Base-by-base conservation (phyloP, 2,888 invertebrate species). In the Dicranocentrus wangi region DNA sequence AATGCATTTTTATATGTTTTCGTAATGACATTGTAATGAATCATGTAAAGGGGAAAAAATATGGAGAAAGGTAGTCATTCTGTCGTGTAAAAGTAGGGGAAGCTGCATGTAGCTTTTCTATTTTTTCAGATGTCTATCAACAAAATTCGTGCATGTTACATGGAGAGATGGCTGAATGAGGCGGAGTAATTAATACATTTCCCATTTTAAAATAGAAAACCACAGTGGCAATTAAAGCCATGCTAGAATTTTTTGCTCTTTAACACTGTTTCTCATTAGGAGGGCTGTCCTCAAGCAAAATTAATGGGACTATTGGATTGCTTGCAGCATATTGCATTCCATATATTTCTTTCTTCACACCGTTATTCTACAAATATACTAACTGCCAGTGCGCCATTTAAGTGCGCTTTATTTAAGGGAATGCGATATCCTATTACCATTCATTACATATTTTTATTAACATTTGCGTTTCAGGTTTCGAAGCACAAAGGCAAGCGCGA, bases 181-280 rank as follows among this genome's bases (percentile, higher is more conserved):
- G 19, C n/a, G 8, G 51, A 19, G 51, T 51, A 51, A 51, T 51
- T 51, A 51, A 51, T 51, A 8, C 51, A 17, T 51, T 51, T 19
- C 51, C 51, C 8, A 17, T 17, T 51, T 51, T 17, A 51, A 19
- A 51, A 51, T 17, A 51, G 17, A 47, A 51, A 51, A 51, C 51
- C 51, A n/a, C n/a, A 51, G 51, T 51, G 51, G 51, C 51, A 51
- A 51, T 51, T 51, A 17, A 51, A 51, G 8, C 1, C 19, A 19
- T 51, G n/a, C 13, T 47, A 51, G 51, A 51, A 17, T 51, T 17
- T 51, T 51, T 19, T 51, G 19, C 19, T 51, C 19, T 51, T 51
- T 51, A 51, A 51, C 51, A 51, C 51, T 51, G 17, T 51, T 51
- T 51, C 51, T 51, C 51, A 51, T 51, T 51, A 51, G 51, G 51